phyloP scores from a whole-genome alignment of 2,888 invertebrate species.

The Scrobipalpa atriplicella region DNA sequence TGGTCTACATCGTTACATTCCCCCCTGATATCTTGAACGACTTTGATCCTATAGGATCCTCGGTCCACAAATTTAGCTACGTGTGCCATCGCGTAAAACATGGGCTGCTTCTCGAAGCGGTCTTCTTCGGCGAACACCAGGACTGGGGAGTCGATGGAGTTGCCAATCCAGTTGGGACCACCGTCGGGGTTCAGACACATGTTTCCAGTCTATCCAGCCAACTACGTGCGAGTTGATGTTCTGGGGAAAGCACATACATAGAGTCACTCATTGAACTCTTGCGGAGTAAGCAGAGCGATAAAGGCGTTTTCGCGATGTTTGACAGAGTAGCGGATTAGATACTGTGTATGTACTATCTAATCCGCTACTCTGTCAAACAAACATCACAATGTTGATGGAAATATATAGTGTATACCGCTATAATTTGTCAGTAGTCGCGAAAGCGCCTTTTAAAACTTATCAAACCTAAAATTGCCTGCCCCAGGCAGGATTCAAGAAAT shows the following conservation, averaged over 20 bases:
- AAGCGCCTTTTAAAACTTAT: no score
- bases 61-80: conserved; percentile 86
- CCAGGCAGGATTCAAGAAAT: no score
- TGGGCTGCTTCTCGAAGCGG: conserved; percentile 94
- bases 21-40: conserved; percentile 34
- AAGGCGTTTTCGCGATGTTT: no score
- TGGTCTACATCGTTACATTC: conserved; percentile 36
- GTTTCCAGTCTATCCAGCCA: conserved; percentile 96
- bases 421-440: no score
- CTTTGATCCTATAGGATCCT: conserved; percentile 70
- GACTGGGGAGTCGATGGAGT: conserved; percentile 89
- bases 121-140: conserved; percentile 71
- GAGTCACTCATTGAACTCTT: no score
- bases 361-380: no score
- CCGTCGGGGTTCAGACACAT: conserved; percentile 87
- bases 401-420: no score
- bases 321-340: no score
- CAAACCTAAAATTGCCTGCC: no score
- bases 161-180: conserved; percentile 89
- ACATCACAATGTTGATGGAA: no score
- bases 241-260: conserved; percentile 61
- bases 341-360: no score
- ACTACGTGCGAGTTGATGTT: conserved; percentile 87
- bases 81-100: conserved; percentile 92
- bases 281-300: no score